phyloP scores from a whole-genome alignment of 2,113 vertebrate genomes.

The Dinomys branickii region DNA sequence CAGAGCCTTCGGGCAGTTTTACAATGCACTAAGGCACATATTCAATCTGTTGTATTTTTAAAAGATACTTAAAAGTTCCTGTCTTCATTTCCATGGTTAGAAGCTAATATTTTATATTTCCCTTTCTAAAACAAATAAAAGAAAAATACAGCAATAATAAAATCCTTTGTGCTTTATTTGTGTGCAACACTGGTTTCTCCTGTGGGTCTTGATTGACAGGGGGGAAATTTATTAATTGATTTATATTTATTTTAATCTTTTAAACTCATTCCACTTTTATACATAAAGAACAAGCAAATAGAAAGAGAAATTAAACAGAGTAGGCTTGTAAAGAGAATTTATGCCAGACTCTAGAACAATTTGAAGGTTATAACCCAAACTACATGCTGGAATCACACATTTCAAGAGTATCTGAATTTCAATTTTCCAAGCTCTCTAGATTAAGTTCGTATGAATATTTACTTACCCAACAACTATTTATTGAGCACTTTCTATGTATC shows the following conservation, averaged over 20 bases:
- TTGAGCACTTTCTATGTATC: neutral
- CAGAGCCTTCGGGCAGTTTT: neutral
- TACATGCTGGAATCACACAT: neutral
- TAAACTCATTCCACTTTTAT: neutral
- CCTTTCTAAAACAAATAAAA: neutral
- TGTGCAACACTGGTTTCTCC: neutral
- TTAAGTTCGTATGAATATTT: neutral
- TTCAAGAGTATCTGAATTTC: neutral
- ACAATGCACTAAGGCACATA: neutral
- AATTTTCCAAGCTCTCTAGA: neutral
- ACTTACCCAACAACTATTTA: neutral
- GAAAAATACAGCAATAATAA: neutral
- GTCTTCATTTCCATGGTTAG: neutral
- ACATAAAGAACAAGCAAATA: neutral
- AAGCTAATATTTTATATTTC: neutral
- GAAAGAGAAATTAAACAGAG: neutral
- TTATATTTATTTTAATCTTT: neutral
- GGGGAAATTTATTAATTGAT: neutral
- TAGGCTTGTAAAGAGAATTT: neutral
- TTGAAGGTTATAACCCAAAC: neutral
- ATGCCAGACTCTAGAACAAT: neutral
- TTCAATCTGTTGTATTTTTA: neutral
- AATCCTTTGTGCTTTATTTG: neutral
- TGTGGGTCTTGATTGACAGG: neutral
- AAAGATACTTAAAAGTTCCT: constrained; percentile 5